Conservation (phyloP, 2,797 vertebrate species). For the Periophthalmus magnuspinnatus region DNA sequence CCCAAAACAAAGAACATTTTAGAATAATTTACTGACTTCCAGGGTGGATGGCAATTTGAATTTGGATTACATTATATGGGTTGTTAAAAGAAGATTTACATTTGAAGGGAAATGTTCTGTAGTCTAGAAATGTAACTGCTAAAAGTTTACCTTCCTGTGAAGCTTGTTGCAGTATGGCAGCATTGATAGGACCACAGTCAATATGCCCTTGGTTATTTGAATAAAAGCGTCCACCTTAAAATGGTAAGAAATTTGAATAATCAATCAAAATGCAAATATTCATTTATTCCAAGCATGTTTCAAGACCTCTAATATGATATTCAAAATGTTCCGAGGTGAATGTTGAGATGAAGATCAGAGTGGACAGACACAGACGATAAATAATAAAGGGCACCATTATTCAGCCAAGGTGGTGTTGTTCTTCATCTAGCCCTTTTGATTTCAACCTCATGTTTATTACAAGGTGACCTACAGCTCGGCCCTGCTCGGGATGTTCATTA, state of each 20-base stretch:
- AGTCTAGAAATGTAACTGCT: background rate
- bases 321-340: constrained; percentile 25
- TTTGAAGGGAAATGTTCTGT: background rate
- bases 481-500: constrained; percentile 44
- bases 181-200: constrained; percentile 83
- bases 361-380: constrained; percentile 25
- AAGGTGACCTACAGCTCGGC: constrained; percentile 44
- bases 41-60: no score
- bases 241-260: background rate
- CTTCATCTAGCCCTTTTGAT: constrained; percentile 47
- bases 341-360: constrained; percentile 24
- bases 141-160: constrained; percentile 81
- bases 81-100: no score
- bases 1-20: background rate
- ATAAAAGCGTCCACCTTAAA: constrained; percentile 91
- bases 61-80: no score
- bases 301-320: constrained; percentile 14
- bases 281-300: background rate
- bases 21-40: no score
- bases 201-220: constrained; percentile 83
- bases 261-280: constrained; percentile 4
- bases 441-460: constrained; percentile 47
- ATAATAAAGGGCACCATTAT: constrained; percentile 47
- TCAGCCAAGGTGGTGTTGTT: constrained; percentile 29
- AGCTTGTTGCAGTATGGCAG: constrained; percentile 88